Percentiles rank a stretch among this genome's conserved stretches.
These are phyloP conservation scores for Pagrus major DNA, from an alignment of 2,113 vertebrate genomes.

Conservation along the genomic window DNA sequence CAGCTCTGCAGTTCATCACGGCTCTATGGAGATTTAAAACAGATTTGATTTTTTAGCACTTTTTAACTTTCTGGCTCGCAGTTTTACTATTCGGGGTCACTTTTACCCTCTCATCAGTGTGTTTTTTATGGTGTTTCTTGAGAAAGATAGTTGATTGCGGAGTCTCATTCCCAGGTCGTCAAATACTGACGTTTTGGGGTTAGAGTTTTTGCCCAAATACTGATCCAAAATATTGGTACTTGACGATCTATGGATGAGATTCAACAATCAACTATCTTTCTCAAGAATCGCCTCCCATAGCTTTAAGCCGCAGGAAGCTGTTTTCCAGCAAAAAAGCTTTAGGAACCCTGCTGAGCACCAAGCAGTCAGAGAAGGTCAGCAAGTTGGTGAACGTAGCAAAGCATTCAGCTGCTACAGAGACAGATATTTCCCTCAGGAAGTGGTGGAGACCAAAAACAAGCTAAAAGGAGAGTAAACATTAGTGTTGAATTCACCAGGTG, in stretches of 20 bases:
- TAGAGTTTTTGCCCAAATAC: too few relatives aligned
- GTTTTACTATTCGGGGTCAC: conserved; percentile 4
- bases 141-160: too few relatives aligned
- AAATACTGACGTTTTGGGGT: too few relatives aligned
- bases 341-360: not conserved
- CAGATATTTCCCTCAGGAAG: too few relatives aligned
- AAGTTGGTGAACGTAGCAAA: not conserved
- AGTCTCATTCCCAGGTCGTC: too few relatives aligned
- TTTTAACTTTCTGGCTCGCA: not conserved
- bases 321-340: not conserved
- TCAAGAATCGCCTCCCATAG: too few relatives aligned
- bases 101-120: not conserved
- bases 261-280: too few relatives aligned
- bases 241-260: too few relatives aligned
- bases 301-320: not conserved
- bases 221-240: too few relatives aligned
- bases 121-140: too few relatives aligned
- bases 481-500: not conserved
- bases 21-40: not conserved
- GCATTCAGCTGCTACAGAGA: not conserved
- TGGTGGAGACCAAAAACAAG: not conserved
- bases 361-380: not conserved
- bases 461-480: not conserved
- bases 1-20: too few relatives aligned
- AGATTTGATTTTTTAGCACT: not conserved